Percentiles rank a stretch among this genome's conserved stretches.
Conservation (phyloP, 1,140 invertebrate genomes). For the Ostrea edulis region DNA sequence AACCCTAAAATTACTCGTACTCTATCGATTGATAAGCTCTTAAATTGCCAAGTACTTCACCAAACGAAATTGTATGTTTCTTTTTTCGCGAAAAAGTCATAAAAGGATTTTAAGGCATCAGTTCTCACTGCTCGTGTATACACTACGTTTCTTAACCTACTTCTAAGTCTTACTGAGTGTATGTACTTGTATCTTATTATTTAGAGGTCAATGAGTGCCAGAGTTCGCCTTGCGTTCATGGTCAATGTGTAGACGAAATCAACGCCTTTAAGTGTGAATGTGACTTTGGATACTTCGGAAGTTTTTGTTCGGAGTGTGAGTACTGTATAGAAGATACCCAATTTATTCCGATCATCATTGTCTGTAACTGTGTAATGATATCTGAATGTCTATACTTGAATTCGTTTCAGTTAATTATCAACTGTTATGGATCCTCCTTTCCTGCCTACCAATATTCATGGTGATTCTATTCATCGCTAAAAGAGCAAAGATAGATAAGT, state of each 20-base stretch:
- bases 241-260: background rate
- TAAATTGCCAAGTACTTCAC: too few species aligned
- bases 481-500: background rate
- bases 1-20: too few species aligned
- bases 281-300: background rate
- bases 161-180: too few species aligned
- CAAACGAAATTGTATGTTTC: too few species aligned
- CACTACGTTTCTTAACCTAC: too few species aligned
- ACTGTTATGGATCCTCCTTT: background rate
- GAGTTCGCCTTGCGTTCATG: background rate
- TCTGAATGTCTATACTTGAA: background rate
- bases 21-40: too few species aligned
- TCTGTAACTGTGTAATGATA: too few species aligned
- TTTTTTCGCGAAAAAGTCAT: too few species aligned
- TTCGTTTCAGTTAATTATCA: background rate
- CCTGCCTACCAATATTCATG: background rate
- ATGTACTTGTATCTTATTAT: background rate
- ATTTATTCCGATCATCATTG: too few species aligned
- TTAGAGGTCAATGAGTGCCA: background rate
- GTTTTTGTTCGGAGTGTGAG: background rate
- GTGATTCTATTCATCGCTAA: background rate
- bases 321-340: too few species aligned
- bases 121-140: too few species aligned
- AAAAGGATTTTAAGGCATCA: too few species aligned
- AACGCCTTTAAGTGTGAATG: background rate